Conservation (phyloP, 53 echinoderm and acorn worm species). For the Temnopleurus reevesii region DNA sequence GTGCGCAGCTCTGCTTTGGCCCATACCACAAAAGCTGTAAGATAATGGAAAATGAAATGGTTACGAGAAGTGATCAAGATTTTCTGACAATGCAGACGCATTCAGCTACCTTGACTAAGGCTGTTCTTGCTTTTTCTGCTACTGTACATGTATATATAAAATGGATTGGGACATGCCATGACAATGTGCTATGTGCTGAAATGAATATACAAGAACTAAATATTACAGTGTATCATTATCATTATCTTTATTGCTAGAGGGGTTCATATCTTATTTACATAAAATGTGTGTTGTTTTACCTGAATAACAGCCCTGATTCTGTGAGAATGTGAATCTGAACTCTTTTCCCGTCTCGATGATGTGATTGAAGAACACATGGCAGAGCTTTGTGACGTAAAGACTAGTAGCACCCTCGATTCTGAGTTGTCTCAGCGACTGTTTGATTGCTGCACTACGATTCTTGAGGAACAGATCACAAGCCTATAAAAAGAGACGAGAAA, state of each 20-base stretch:
- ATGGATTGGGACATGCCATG: too few relatives aligned
- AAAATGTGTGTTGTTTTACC: constrained; percentile 44
- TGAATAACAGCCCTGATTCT: constrained; percentile 97
- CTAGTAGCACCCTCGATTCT: constrained; percentile 95
- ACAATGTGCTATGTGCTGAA: too few relatives aligned
- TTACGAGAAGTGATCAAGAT: constrained; percentile 74
- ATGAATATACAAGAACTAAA: too few relatives aligned
- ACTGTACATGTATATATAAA: too few relatives aligned
- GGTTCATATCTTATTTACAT: too few relatives aligned
- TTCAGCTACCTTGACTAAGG: constrained; percentile 84
- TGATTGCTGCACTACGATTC: constrained; percentile 95
- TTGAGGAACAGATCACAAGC: constrained; percentile 96
- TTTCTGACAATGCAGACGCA: constrained; percentile 83
- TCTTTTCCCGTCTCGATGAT: constrained; percentile 97
- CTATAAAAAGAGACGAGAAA: constrained; percentile 38
- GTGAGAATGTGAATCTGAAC: constrained; percentile 83
- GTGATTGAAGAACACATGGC: constrained; percentile 93
- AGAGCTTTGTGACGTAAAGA: constrained; percentile 94
- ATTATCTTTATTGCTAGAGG: too few relatives aligned
- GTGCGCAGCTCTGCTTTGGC: constrained; percentile 86
- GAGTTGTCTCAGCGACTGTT: constrained; percentile 83
- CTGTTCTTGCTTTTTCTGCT: too few relatives aligned
- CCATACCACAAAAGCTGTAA: constrained; percentile 95
- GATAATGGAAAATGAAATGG: not conserved
- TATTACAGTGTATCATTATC: too few relatives aligned